phyloP scores from a whole-genome alignment of 1,140 invertebrate species.

The Heliconius himera region DNA sequence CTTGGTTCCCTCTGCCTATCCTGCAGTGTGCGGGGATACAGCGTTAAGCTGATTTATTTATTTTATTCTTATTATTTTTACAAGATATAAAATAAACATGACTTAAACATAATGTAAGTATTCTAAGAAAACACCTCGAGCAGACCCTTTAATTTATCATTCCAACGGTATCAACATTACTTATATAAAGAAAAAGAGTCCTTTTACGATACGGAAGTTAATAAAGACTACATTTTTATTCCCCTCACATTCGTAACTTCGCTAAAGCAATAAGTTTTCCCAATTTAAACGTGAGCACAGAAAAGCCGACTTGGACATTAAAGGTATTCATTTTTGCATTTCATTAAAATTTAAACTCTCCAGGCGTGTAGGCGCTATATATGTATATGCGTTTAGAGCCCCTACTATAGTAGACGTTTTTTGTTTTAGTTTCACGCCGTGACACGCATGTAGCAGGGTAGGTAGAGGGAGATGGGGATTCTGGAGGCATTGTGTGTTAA shows the following conservation, averaged over 20 bases:
- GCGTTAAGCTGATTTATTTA: too few species aligned
- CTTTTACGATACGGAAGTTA: constrained; percentile 17
- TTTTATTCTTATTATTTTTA: too few species aligned
- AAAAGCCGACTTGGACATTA: constrained; percentile 44
- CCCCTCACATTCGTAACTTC: constrained; percentile 40
- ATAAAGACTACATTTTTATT: constrained; percentile 45
- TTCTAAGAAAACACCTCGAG: too few species aligned
- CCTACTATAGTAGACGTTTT: not conserved
- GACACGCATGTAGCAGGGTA: too few species aligned
- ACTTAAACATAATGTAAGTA: too few species aligned
- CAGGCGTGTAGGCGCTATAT: constrained; percentile 42
- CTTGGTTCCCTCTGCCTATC: too few species aligned
- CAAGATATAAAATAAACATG: too few species aligned
- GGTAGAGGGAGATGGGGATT: too few species aligned
- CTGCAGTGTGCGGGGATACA: too few species aligned
- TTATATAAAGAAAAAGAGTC: constrained; percentile 1
- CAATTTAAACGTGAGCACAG: constrained; percentile 43
- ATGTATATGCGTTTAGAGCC: not conserved
- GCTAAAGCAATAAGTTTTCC: constrained; percentile 41
- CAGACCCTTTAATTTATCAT: not conserved
- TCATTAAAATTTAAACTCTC: constrained; percentile 64
- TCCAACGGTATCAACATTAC: not conserved
- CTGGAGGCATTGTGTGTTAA: too few species aligned
- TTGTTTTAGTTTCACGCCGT: too few species aligned
- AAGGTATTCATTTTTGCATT: constrained; percentile 62